Evolutionary conservation across 2,888 invertebrate species (phyloP).

Genomic region (Leptinotarsa haldemani): DNA sequence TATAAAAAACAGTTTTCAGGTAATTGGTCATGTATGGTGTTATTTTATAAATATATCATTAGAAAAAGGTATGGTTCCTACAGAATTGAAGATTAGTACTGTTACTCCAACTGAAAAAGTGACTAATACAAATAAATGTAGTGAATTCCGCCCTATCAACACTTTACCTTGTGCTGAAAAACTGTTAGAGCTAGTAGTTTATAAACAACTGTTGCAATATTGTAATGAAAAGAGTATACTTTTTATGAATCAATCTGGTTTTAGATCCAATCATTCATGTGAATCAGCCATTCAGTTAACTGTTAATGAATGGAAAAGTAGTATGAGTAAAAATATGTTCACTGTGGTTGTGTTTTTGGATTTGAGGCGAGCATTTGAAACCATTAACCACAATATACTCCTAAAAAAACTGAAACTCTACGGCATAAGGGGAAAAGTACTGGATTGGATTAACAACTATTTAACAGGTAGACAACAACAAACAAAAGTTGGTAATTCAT

Average conservation of each 20-base stretch:
- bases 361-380: too few species aligned
- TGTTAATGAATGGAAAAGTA: background rate
- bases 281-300: background rate
- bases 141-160: background rate
- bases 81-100: background rate
- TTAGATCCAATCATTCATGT: background rate
- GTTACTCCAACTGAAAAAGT: background rate
- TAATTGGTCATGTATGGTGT: too few species aligned
- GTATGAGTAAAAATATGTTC: background rate
- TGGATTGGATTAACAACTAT: too few species aligned
- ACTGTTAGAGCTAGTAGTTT: background rate
- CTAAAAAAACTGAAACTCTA: too few species aligned
- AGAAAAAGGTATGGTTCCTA: background rate
- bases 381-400: background rate
- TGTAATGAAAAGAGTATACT: background rate
- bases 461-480: too few species aligned
- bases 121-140: background rate
- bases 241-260: constrained; percentile 8
- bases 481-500: too few species aligned
- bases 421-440: too few species aligned
- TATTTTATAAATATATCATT: too few species aligned
- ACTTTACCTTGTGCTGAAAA: constrained; percentile 1
- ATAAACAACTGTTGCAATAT: background rate
- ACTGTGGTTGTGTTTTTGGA: background rate
- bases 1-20: too few species aligned